These are phyloP conservation scores for Therioaphis trifolii DNA, from an alignment of 2,888 invertebrate species.

Conservation along the genomic window DNA sequence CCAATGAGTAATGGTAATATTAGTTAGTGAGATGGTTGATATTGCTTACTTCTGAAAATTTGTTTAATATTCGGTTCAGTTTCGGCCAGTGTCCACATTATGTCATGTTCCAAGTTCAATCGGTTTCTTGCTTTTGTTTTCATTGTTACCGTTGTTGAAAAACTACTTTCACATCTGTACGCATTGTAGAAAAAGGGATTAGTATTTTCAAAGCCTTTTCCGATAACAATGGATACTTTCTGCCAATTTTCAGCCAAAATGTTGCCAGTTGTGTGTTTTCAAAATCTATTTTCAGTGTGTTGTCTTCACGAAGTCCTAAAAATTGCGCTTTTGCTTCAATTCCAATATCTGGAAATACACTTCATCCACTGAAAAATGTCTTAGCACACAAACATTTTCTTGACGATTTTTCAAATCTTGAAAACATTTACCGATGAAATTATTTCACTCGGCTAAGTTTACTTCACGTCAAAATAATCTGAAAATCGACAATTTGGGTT, in stretches of 20 bases:
- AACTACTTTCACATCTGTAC: constrained; percentile 6
- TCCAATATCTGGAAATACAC: constrained; percentile 37
- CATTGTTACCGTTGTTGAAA: constrained; percentile 17
- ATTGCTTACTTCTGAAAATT: background rate
- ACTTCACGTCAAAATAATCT: too few relatives aligned
- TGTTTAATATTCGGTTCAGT: constrained; percentile 28
- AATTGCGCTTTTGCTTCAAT: constrained; percentile 37
- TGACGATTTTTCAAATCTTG: constrained; percentile 36
- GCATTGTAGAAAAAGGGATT: constrained; percentile 26
- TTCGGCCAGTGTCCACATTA: background rate
- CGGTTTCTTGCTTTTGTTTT: background rate
- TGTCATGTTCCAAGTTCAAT: constrained; percentile 16
- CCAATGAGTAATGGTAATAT: too few relatives aligned
- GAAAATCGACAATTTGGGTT: too few relatives aligned
- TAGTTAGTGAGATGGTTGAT: constrained; percentile 6
- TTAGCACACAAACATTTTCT: constrained; percentile 26
- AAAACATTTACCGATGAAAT: constrained; percentile 40
- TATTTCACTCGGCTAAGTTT: too few relatives aligned
- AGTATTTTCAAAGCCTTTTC: background rate
- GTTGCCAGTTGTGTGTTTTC: too few relatives aligned
- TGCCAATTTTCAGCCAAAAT: background rate
- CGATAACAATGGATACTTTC: background rate
- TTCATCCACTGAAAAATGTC: constrained; percentile 29
- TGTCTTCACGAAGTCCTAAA: constrained; percentile 34
- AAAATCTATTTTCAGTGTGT: background rate